Evolutionary conservation across 2,888 invertebrate genomes (phyloP).

Genomic region (Drosophila neoperkinsi): DNA sequence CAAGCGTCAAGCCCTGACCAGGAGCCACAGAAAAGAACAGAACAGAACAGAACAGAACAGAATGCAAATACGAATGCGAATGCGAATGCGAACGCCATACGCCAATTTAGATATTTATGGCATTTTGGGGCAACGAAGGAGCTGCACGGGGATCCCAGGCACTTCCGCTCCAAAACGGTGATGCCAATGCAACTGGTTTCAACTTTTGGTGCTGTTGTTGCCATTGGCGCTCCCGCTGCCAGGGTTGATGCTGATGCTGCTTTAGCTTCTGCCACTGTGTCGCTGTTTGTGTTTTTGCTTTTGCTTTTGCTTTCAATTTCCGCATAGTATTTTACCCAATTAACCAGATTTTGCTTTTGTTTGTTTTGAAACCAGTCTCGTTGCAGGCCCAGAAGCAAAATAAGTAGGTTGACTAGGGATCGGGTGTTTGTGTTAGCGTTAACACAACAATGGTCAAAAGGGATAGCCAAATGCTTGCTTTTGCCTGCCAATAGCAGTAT

Average conservation of each 20-base stretch:
- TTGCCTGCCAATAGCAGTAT: constrained; percentile 30
- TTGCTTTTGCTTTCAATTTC: constrained; percentile 75
- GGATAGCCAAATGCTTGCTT: constrained; percentile 30
- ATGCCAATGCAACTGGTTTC: constrained; percentile 46
- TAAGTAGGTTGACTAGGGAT: neutral
- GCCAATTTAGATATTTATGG: constrained; percentile 74
- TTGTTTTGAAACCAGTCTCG: constrained; percentile 50
- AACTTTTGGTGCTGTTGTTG: constrained; percentile 28
- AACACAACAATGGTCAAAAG: constrained; percentile 38
- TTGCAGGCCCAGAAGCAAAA: constrained; percentile 1
- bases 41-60: too few relatives aligned
- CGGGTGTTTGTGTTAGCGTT: constrained; percentile 4
- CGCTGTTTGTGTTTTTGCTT: constrained; percentile 60
- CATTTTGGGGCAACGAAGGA: constrained; percentile 44
- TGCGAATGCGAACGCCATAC: constrained; percentile 28
- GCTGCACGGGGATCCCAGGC: constrained; percentile 28
- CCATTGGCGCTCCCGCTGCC: neutral
- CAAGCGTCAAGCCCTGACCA: constrained; percentile 8
- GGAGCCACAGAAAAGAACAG: constrained; percentile 21
- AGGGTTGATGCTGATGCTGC: neutral
- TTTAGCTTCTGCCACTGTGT: constrained; percentile 4
- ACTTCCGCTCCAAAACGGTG: constrained; percentile 46
- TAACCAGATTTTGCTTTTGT: constrained; percentile 76
- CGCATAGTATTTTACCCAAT: constrained; percentile 75
- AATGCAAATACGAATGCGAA: constrained; percentile 21